These are phyloP conservation scores for Hormiphora californensis DNA, from an alignment of 37 sponge, comb jelly and placozoan species.

Conservation along the genomic window DNA sequence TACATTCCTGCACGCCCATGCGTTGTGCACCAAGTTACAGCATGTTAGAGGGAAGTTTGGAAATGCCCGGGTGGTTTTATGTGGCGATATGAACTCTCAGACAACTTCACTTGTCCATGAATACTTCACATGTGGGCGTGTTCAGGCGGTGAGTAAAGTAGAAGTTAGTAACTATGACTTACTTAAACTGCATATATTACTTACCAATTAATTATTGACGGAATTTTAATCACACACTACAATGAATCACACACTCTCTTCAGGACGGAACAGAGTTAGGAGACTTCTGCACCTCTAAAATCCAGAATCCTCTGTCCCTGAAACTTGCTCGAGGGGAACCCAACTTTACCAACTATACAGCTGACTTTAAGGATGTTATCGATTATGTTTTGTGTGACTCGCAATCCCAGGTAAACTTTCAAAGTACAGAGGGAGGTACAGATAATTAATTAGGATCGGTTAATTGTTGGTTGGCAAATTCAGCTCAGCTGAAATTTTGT, in stretches of 20 bases:
- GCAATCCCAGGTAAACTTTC: no score
- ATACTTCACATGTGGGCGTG: neutral
- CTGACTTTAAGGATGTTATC: conserved; percentile 31
- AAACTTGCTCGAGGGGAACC: conserved; percentile 2
- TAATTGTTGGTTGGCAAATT: no score
- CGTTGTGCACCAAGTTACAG: neutral
- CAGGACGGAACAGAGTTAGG: neutral
- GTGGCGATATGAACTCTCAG: conserved; percentile 38
- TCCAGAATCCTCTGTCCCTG: neutral
- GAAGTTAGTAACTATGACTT: no score
- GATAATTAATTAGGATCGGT: no score
- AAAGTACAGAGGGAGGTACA: no score
- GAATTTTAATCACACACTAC: no score
- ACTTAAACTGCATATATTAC: no score
- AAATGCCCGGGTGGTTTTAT: neutral
- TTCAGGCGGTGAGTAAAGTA: no score
- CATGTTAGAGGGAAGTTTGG: neutral
- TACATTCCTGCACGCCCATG: neutral
- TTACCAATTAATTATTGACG: no score
- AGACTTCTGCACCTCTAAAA: neutral
- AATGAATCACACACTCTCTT: no score
- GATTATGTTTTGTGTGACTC: conserved; percentile 10
- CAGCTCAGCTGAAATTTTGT: no score
- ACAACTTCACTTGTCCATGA: neutral
- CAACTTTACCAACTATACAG: conserved; percentile 14